These are phyloP conservation scores for Clepsis dumicolana DNA, from an alignment of 2,888 invertebrate species.

Conservation along the genomic window DNA sequence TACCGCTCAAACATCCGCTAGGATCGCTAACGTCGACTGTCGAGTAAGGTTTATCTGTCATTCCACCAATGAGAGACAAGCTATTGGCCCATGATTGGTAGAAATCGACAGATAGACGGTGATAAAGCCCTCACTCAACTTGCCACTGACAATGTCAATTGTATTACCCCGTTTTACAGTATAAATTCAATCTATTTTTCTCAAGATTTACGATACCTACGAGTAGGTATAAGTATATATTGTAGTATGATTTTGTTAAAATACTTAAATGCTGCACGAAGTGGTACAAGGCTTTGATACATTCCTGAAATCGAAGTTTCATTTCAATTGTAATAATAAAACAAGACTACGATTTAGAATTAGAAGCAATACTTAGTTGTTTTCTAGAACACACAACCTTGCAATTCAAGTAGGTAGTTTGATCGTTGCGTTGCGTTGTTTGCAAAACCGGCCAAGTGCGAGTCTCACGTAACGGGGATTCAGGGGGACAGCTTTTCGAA, in stretches of 20 bases:
- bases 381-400: not conserved
- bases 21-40: no score
- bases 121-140: not conserved
- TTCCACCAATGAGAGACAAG: no score
- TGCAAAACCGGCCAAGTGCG: no score
- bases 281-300: constrained; percentile 51
- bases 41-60: no score
- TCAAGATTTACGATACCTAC: no score
- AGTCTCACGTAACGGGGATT: no score
- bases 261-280: constrained; percentile 36
- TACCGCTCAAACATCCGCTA: no score
- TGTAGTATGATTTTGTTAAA: not conserved
- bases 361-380: not conserved
- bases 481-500: no score
- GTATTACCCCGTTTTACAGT: not conserved
- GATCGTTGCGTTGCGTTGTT: no score
- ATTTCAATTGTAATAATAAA: constrained; percentile 16
- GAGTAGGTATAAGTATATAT: no score
- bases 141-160: not conserved
- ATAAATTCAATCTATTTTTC: not conserved
- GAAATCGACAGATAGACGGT: no score
- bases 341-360: not conserved
- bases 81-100: no score
- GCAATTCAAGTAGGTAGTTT: not conserved
- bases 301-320: constrained; percentile 47